phyloP scores from a whole-genome alignment of 1,140 invertebrate genomes.

The Trichoplusia ni region DNA sequence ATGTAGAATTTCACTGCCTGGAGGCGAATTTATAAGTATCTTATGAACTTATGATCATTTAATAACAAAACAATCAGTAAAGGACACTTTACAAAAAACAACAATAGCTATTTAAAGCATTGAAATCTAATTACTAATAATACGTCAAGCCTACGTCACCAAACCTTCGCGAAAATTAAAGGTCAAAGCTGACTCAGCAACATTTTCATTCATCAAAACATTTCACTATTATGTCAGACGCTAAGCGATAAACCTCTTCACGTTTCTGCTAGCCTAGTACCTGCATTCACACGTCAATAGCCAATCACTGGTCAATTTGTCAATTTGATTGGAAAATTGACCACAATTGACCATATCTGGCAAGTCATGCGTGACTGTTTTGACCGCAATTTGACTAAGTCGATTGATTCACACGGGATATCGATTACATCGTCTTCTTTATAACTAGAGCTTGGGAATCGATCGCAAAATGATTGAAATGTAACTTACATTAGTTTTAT shows the following conservation, averaged over 20 bases:
- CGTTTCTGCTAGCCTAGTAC: conserved; percentile 3
- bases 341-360: conserved; percentile 11
- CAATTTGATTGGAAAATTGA: conserved; percentile 25
- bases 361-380: conserved; percentile 14
- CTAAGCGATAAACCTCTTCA: conserved; percentile 9
- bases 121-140: too few species aligned
- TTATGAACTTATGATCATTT: too few species aligned
- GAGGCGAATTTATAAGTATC: too few species aligned
- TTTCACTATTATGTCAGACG: neutral
- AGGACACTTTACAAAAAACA: too few species aligned
- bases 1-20: too few species aligned
- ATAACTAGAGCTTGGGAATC: neutral
- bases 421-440: neutral
- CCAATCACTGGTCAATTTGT: conserved; percentile 17
- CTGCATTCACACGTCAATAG: conserved; percentile 16
- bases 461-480: conserved; percentile 5
- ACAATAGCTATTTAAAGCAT: too few species aligned
- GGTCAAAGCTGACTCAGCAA: too few species aligned
- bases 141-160: too few species aligned
- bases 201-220: conserved; percentile 1
- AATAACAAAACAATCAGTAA: too few species aligned
- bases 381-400: conserved; percentile 13
- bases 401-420: conserved; percentile 18
- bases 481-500: too few species aligned
- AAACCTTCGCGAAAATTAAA: too few species aligned